phyloP scores from a whole-genome alignment of 2,888 invertebrate genomes.

The Nomada goodeniana region DNA sequence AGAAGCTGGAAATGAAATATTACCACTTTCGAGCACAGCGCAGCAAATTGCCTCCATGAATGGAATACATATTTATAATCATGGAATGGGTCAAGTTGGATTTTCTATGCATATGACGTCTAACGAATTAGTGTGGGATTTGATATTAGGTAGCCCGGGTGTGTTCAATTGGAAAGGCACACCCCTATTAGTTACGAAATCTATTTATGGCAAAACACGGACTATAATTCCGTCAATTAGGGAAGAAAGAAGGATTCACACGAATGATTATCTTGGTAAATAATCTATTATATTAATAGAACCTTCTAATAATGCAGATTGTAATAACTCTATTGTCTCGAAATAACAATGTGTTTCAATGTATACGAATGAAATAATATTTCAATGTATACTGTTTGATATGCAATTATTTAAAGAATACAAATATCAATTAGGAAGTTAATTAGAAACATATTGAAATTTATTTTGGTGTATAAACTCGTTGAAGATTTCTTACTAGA shows the following conservation, averaged over 20 bases:
- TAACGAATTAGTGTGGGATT: slow-evolving; percentile 37
- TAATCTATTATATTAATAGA: neutral
- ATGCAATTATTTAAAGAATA: no score
- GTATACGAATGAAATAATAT: no score
- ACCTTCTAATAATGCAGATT: neutral
- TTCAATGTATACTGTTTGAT: no score
- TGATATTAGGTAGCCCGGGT: slow-evolving; percentile 81
- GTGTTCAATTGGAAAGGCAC: slow-evolving; percentile 77
- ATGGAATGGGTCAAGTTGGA: slow-evolving; percentile 73
- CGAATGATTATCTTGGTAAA: slow-evolving; percentile 74
- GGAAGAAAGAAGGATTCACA: neutral
- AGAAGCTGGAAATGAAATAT: slow-evolving; percentile 15
- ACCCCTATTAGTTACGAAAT: slow-evolving; percentile 51
- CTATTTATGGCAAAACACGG: neutral
- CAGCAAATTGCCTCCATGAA: slow-evolving; percentile 11
- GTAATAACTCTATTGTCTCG: no score
- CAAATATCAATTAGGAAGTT: no score
- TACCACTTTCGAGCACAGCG: neutral
- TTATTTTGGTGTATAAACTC: no score
- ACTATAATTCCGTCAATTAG: slow-evolving; percentile 27
- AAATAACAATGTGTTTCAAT: no score
- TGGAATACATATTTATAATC: slow-evolving; percentile 58
- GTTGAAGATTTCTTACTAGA: no score
- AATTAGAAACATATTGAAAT: no score
- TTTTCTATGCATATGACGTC: slow-evolving; percentile 73